Percentiles rank a stretch among this genome's conserved stretches.
These are phyloP conservation scores for Smittia aterrima DNA, from an alignment of 2,888 invertebrate species.

Conservation along the genomic window DNA sequence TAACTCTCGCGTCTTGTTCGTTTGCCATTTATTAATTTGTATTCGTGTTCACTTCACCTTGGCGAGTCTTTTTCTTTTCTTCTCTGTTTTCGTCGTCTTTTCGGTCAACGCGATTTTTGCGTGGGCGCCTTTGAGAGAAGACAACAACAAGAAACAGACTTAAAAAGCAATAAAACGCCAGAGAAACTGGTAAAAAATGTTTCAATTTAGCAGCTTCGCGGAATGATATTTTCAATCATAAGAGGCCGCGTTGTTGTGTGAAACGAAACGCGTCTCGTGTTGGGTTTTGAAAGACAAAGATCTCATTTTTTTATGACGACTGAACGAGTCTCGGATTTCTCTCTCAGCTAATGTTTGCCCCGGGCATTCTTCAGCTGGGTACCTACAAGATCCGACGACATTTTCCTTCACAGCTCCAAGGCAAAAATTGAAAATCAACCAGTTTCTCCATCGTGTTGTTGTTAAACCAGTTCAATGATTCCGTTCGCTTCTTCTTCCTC, in stretches of 20 bases:
- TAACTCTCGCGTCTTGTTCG: neutral
- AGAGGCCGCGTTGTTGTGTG: neutral
- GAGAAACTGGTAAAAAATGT: conserved; percentile 27
- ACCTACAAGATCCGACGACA: conserved; percentile 7
- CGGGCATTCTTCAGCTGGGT: neutral
- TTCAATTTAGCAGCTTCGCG: conserved; percentile 30
- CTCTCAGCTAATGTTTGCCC: neutral
- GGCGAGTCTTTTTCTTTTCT: conserved; percentile 5
- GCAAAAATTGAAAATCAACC: conserved; percentile 29
- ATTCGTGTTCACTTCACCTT: conserved; percentile 35
- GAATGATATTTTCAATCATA: neutral
- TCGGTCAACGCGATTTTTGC: conserved; percentile 4
- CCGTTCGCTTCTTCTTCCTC: neutral
- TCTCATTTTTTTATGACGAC: conserved; percentile 16
- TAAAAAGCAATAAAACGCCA: conserved; percentile 26
- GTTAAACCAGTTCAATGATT: conserved; percentile 32
- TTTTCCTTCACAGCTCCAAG: conserved; percentile 8
- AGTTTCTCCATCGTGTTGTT: conserved; percentile 14
- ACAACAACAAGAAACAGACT: neutral
- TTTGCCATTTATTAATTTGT: conserved; percentile 14
- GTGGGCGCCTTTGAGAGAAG: conserved; percentile 30
- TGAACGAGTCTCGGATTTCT: neutral
- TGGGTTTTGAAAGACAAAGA: neutral
- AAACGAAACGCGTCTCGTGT: neutral
- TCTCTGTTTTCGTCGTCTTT: conserved; percentile 9